These are phyloP conservation scores for Zonotrichia albicollis DNA, from an alignment of 2,797 vertebrate species.

Conservation along the genomic window DNA sequence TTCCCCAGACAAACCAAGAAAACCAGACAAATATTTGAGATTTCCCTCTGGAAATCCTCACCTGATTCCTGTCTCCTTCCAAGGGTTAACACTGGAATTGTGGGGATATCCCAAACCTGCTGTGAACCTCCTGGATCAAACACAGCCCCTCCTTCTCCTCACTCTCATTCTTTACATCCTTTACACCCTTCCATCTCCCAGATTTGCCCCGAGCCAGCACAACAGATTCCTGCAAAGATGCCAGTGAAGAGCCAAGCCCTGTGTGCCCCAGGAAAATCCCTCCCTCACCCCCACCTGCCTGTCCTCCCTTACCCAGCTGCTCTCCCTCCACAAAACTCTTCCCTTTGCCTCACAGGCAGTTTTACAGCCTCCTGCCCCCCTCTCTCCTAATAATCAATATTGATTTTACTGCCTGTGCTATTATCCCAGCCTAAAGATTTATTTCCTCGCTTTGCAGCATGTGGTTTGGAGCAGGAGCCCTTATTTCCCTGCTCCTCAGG, in stretches of 20 bases:
- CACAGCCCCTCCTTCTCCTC: neutral
- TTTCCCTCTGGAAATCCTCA: neutral
- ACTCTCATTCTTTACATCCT: neutral
- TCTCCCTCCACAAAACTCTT: constrained; percentile 17
- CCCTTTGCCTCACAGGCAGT: neutral
- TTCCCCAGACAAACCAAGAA: neutral
- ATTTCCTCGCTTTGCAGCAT: constrained; percentile 23
- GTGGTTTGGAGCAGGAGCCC: constrained; percentile 5
- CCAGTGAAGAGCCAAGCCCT: neutral
- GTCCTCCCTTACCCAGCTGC: neutral
- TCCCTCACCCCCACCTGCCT: rapidly evolving
- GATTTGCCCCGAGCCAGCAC: no score
- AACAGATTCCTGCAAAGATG: neutral
- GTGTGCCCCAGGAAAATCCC: neutral
- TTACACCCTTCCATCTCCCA: no score
- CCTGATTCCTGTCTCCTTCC: neutral
- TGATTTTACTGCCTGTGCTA: constrained; percentile 66
- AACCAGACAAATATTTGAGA: rapidly evolving
- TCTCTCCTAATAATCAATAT: constrained; percentile 74
- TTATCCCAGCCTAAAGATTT: constrained; percentile 66
- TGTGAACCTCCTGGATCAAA: neutral
- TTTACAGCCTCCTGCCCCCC: constrained; percentile 43
- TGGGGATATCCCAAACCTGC: neutral
- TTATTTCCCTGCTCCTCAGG: constrained; percentile 18
- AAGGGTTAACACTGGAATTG: rapidly evolving